Evolutionary conservation across 2,797 vertebrate genomes (phyloP), one percentile per base, ranked within the genome.

Genomic region (Anableps anableps): DNA sequence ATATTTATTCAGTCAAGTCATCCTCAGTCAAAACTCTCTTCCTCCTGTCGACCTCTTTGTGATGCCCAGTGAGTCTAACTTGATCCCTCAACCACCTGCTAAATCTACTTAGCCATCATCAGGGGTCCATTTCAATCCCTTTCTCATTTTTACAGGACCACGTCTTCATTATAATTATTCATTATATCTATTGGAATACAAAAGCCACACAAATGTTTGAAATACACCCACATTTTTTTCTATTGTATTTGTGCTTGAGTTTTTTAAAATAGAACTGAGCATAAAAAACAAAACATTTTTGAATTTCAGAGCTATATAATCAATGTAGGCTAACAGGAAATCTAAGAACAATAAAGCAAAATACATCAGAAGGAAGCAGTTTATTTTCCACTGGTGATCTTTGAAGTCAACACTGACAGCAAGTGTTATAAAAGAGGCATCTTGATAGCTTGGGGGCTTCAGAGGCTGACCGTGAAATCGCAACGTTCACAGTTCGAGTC

Each of bases 401-500:
- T 62, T 80, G 51, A 74, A 74, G 80, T 45, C 74, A 50, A n/a
- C 74, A 31, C 41, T 72, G 60, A 80, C 55, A 47, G 5, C 43
- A n/a, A 29, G 70, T 53, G 45, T 68, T 51, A 60, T 51, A 76
- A 81, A 68, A 29, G 31, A 36, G 7, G 48, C 1, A 60, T 80
- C 26, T n/a, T 64, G 48, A 43, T 19, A 19, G 23, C 43, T 77
- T 11, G 1, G 13, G 26, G 75, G 26, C 53, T 74, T 0, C 45
- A 58, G 38, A 74, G 38, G 73, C 38, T 11, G 41, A 51, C 78
- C 66, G 43, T 53, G 74, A n/a, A 34, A 76, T 75, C 0, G 7
- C 36, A 75, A 16, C 73, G 64, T 62, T 79, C 64, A 81, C 72
- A 79, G 68, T 58, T 81, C 0, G 36, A 70, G 75, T 66, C 70